A percentile compares a stretch with the other conserved stretches of the same genome.
phyloP scores from a whole-genome alignment of 53 echinoderm and acorn worm species.

The Patiria pectinifera region DNA sequence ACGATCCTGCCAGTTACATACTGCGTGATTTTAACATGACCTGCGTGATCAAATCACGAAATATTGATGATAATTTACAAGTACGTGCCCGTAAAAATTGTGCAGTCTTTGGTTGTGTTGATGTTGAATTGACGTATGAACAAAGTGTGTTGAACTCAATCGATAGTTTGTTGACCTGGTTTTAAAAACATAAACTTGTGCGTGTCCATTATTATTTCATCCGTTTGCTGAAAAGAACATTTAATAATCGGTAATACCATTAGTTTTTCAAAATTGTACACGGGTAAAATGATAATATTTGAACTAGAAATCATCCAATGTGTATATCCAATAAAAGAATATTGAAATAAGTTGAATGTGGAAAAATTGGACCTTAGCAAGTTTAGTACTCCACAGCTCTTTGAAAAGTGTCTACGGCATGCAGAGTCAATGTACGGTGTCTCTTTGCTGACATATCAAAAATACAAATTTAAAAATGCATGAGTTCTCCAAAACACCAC shows the following conservation, averaged over 20 bases:
- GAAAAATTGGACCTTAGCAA: neutral
- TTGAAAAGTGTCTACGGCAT: neutral
- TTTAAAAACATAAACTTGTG: neutral
- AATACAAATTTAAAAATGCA: too few species aligned
- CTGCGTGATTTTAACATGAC: neutral
- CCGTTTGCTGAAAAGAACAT: too few species aligned
- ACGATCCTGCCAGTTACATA: neutral
- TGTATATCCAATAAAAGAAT: too few species aligned
- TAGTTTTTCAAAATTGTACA: too few species aligned
- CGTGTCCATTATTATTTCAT: too few species aligned
- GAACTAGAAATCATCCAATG: too few species aligned
- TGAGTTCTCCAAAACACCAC: too few species aligned
- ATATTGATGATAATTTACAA: neutral
- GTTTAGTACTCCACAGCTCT: neutral
- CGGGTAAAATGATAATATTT: too few species aligned
- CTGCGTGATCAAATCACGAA: neutral
- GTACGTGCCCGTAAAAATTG: neutral
- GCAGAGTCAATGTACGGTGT: neutral
- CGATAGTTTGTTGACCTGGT: slow-evolving; percentile 41
- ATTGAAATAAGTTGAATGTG: too few species aligned
- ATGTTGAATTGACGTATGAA: neutral
- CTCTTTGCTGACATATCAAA: neutral
- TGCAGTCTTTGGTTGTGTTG: too few species aligned
- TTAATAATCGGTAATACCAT: too few species aligned
- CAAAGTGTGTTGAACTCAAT: slow-evolving; percentile 54